Evolutionary conservation across 2,113 vertebrate species (phyloP).

Genomic region (Myanophis thanlyinensis): DNA sequence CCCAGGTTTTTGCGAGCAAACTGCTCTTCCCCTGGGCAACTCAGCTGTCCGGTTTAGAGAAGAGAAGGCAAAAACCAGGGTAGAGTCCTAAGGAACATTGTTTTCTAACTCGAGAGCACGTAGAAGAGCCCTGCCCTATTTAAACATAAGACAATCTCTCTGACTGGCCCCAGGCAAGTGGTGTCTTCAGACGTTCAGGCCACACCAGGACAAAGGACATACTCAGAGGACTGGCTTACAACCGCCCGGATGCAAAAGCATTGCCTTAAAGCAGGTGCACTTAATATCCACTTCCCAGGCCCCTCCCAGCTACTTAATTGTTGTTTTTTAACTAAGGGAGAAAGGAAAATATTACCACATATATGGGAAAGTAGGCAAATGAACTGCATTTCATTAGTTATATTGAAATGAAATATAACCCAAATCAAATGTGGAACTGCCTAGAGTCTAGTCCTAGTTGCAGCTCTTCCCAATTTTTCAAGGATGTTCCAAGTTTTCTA

Average conservation of each 20-base stretch:
- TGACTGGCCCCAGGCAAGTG: neutral
- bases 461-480: neutral
- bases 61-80: neutral
- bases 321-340: neutral
- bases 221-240: neutral
- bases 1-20: neutral
- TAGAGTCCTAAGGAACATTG: neutral
- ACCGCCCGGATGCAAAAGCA: neutral
- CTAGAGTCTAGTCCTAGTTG: neutral
- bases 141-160: neutral
- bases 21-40: neutral
- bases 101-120: neutral
- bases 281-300: neutral
- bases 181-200: neutral
- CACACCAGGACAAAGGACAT: neutral
- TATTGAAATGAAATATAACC: neutral
- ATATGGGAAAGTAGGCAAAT: neutral
- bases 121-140: neutral
- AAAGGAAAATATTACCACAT: neutral
- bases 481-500: neutral
- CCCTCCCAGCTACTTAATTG: neutral
- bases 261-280: neutral
- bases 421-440: neutral
- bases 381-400: neutral
- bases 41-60: neutral